Base-by-base conservation (phyloP, 2,888 invertebrate genomes). In the Rosalia funebris region DNA sequence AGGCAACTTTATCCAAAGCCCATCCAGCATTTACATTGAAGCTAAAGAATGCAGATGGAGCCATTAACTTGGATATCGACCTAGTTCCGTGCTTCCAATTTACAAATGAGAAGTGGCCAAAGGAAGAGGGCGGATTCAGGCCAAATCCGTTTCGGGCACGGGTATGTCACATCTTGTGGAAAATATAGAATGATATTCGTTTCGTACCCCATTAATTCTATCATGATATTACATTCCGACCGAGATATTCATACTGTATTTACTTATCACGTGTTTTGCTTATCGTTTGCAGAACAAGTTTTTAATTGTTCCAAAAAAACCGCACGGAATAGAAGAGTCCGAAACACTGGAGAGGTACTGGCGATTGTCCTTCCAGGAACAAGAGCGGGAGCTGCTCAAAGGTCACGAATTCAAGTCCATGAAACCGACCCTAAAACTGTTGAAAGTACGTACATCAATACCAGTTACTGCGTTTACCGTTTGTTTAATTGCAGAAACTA, bases 11-110 rank as follows among this genome's bases (percentile, higher is more conserved):
- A 54, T 80, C 70, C 46, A 83, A 84, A 66, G 79, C 82, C 0
- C 86, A 86, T 0, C 88, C 88, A 0, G 87, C 88, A 1, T 85
- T 84, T 68, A 88, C 86, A 0, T 66, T 87, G 2, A 79, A 77
- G 57, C 71, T 87, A 10, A 52, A 54, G n/a, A 55, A 62, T 17
- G 17, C 36, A 34, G 60, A 60, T 1, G 46, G 75, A 2, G 65
- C 75, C 12, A 80, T 82, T 39, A 60, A 63, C 0, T 76, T 88
- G 60, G 70, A 72, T 39, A 59, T 73, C 10, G 75, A 75, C 62
- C 63, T 80, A 11, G 79, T 80, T 1, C 76, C 78, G 1, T 79
- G 77, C 52, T 78, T 80, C 53, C 55, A 70, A 20, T 78, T 79
- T 60, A 52, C 34, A 5, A 62, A 63, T 2, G 47, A 59, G 3